Evolutionary conservation across 64 coral and sea anemone genomes (phyloP), one percentile per base, ranked within the genome.

Genomic region (Porites australiensis): DNA sequence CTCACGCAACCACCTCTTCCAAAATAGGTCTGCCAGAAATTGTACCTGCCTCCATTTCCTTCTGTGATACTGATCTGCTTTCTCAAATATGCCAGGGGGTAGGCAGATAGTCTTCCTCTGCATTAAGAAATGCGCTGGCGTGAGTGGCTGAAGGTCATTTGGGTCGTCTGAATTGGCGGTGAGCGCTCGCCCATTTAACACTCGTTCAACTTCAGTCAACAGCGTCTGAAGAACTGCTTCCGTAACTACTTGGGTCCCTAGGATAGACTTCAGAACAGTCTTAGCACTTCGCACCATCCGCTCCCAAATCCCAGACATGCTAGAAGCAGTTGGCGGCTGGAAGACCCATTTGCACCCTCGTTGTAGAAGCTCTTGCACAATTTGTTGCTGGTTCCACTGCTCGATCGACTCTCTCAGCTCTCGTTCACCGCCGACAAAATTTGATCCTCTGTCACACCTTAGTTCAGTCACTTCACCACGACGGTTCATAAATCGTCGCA

Each of bases 231-330:
- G 48, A 54, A 76, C 82, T 52, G 64, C n/a, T 27, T 87, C 90
- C 11, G 82, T 93, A 12, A 86, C 66, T 15, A 64, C 61, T 69
- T 87, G 82, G 22, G 6, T 45, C 15, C 90, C 60, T 78, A 93
- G 44, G 19, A 69, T 93, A 49, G 82, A 44, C 62, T 93, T 93
- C 23, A 93, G 8, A 8, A 77, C 90, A 65, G 54, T 78, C 49
- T 93, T 93, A 11, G 82, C 73, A 50, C 70, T 94, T 3, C 77
- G 75, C n/a, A 94, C 82, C 21, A 86, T 75, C 52, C 77, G 18
- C 58, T 94, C 92, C 92, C 92, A 88, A 4, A 80, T 58, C 3
- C 89, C 89, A 50, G 79, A 84, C 89, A 91, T 91, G n/a, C 89
- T 91, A 13, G 79, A 91, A 4, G 69, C 89, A 44, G 89, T 49